These are phyloP conservation scores for Troides oblongomaculatus DNA, from an alignment of 2,888 invertebrate species.

Conservation along the genomic window DNA sequence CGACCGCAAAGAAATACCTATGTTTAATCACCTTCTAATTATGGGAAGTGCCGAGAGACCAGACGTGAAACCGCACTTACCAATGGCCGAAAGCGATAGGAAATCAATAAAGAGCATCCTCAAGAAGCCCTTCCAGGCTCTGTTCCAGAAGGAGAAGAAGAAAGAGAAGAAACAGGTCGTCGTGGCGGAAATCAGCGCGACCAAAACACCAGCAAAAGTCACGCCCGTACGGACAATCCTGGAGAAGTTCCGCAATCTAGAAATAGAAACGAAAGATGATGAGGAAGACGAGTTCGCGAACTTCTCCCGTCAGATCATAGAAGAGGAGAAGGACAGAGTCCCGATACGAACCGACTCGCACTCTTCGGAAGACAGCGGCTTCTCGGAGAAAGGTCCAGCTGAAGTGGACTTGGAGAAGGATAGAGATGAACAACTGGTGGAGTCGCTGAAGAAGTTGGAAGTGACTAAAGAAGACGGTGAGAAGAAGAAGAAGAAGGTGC, in stretches of 20 bases:
- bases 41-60: conserved; percentile 57
- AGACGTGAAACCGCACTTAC: conserved; percentile 43
- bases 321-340: conserved; percentile 42
- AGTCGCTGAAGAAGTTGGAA: conserved; percentile 39
- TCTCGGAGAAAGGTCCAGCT: conserved; percentile 44
- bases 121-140: conserved; percentile 37
- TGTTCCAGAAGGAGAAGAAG: conserved; percentile 39
- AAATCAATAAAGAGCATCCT: conserved; percentile 50
- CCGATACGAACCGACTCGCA: conserved; percentile 55
- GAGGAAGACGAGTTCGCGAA: conserved; percentile 45
- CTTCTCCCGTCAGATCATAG: conserved; percentile 52
- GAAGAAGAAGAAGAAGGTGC: conserved; percentile 46
- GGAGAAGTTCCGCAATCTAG: conserved; percentile 47
- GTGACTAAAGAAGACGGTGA: conserved; percentile 40
- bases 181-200: conserved; percentile 32
- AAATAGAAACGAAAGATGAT: conserved; percentile 34
- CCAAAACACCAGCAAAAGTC: conserved; percentile 33
- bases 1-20: conserved; percentile 23
- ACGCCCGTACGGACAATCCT: conserved; percentile 43
- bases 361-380: conserved; percentile 66
- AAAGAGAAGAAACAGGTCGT: conserved; percentile 40
- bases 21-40: conserved; percentile 34
- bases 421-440: conserved; percentile 34
- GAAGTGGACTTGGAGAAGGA: conserved; percentile 38
- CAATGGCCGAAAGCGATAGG: conserved; percentile 55